These are phyloP conservation scores for Micoletzkya japonica DNA, from an alignment of 2,888 invertebrate genomes.

Conservation along the genomic window DNA sequence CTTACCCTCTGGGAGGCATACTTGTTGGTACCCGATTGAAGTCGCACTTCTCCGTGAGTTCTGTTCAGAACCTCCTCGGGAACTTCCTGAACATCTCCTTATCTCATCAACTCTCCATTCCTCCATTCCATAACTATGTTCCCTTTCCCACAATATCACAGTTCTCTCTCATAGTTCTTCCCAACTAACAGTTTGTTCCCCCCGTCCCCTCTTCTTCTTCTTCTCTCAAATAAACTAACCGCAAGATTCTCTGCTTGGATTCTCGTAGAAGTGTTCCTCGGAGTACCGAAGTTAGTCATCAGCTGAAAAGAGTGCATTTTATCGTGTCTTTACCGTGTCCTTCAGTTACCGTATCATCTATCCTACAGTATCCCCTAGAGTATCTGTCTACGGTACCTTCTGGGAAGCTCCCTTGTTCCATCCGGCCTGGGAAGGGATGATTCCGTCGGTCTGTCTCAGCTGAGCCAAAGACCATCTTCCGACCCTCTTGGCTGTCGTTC, in stretches of 20 bases:
- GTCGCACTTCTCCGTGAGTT: constrained; percentile 62
- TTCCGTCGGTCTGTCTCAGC: constrained; percentile 64
- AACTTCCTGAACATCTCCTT: constrained; percentile 56
- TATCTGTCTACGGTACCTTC: constrained; percentile 36
- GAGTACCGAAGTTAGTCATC: constrained; percentile 65
- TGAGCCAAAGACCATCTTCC: constrained; percentile 64
- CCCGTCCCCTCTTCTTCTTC: too few relatives aligned
- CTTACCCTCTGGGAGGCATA: constrained; percentile 41
- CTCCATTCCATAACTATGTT: too few relatives aligned
- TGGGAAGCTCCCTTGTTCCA: constrained; percentile 65
- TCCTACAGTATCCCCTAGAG: neutral
- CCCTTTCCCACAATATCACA: too few relatives aligned
- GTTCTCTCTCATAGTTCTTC: too few relatives aligned
- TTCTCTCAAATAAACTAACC: constrained; percentile 31
- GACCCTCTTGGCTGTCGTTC: constrained; percentile 54
- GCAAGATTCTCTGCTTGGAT: constrained; percentile 59
- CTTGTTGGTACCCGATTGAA: constrained; percentile 63
- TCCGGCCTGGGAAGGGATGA: constrained; percentile 64
- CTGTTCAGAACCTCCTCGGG: constrained; percentile 61
- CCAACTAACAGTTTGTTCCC: too few relatives aligned
- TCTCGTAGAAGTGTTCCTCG: constrained; percentile 61
- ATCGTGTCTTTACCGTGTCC: neutral
- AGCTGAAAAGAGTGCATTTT: constrained; percentile 28
- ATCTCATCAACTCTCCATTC: too few relatives aligned
- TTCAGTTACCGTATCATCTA: neutral